A percentile compares a stretch with the other conserved stretches of the same genome.
phyloP scores from a whole-genome alignment of 2,797 vertebrate genomes.

The Odontamblyopus lacepedii region DNA sequence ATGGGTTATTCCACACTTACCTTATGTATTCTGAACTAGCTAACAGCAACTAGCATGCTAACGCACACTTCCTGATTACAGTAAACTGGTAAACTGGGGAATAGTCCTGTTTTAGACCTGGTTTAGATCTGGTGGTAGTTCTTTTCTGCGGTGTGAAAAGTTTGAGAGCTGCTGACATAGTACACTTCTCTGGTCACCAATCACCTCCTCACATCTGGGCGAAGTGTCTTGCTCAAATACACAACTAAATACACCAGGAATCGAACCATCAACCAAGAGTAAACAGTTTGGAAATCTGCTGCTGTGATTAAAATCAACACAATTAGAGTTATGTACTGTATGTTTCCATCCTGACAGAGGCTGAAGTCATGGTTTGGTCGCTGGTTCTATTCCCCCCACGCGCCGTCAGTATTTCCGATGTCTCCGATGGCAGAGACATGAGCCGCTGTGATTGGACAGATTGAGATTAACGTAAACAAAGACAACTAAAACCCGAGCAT shows the following conservation, averaged over 20 bases:
- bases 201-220: no score
- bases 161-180: no score
- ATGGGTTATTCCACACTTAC: no score
- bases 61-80: no score
- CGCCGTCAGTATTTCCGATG: slow-evolving; percentile 59
- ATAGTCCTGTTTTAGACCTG: no score
- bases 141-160: no score
- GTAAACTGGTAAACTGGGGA: no score
- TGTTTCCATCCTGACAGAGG: slow-evolving; percentile 56
- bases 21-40: no score
- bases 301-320: not conserved
- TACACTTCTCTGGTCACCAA: no score
- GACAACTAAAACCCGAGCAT: slow-evolving; percentile 61
- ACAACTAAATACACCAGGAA: not conserved
- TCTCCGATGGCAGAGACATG: slow-evolving; percentile 73
- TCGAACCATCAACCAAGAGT: not conserved
- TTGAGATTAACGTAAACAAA: slow-evolving; percentile 71
- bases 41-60: no score
- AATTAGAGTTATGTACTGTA: not conserved
- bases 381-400: slow-evolving; percentile 40
- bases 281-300: not conserved
- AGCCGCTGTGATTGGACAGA: slow-evolving; percentile 70
- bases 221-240: no score
- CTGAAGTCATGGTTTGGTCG: slow-evolving; percentile 68
- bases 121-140: no score